Conservation (phyloP, 2,888 invertebrate genomes). For the Drosophila tripunctata region DNA sequence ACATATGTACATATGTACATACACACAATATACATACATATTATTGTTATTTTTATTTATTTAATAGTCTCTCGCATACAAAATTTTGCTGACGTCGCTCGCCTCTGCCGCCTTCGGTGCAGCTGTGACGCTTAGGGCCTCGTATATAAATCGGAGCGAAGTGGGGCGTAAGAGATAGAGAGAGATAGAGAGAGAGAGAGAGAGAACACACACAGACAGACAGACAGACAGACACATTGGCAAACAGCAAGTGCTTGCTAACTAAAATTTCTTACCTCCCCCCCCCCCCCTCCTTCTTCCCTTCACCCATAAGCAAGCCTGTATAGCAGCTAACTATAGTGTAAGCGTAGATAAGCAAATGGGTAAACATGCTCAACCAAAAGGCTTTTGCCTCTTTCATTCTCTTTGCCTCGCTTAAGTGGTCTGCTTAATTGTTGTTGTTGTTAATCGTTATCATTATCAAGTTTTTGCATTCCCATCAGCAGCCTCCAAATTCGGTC, state of each 20-base stretch:
- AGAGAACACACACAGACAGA: constrained; percentile 8
- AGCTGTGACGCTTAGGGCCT: constrained; percentile 33
- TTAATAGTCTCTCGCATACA: constrained; percentile 47
- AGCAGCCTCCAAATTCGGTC: too few species aligned
- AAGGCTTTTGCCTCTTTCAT: background rate
- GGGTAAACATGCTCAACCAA: constrained; percentile 27
- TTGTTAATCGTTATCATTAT: constrained; percentile 25
- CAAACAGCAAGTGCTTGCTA: constrained; percentile 45
- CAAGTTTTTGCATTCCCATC: too few species aligned
- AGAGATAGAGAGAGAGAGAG: constrained; percentile 7
- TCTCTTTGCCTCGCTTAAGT: background rate
- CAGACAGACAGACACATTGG: too few species aligned
- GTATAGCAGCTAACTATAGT: constrained; percentile 13
- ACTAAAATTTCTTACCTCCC: constrained; percentile 37
- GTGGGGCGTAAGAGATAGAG: constrained; percentile 12
- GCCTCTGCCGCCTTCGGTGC: constrained; percentile 52
- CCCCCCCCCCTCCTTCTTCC: too few species aligned
- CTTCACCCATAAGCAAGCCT: background rate
- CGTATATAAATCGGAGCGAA: constrained; percentile 45
- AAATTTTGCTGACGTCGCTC: constrained; percentile 70
- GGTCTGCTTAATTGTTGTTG: constrained; percentile 1
- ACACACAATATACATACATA: background rate
- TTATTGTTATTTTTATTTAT: constrained; percentile 37
- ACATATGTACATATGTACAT: background rate
- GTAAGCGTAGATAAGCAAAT: constrained; percentile 46